These are phyloP conservation scores for Tenualosa thibaudeaui DNA, from an alignment of 2,797 vertebrate species.

Conservation along the genomic window DNA sequence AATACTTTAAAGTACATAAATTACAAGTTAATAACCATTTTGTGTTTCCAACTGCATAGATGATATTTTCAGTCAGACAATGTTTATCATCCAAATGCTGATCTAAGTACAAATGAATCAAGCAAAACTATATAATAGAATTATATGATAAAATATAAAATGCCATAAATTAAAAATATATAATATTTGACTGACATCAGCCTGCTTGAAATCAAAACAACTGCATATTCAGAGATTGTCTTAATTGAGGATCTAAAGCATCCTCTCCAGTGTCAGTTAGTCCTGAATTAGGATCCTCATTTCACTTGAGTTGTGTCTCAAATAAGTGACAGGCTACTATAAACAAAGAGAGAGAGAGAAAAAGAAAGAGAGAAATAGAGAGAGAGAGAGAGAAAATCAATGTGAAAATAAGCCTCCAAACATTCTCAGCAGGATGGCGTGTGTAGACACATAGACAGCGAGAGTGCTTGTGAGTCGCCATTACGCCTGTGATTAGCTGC, in stretches of 20 bases:
- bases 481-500: neutral
- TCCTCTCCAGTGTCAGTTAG: neutral
- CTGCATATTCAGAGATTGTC: neutral
- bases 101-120: neutral
- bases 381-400: neutral
- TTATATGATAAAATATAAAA: neutral
- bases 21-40: no score
- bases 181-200: neutral
- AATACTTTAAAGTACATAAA: no score
- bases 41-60: neutral
- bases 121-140: neutral
- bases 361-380: neutral
- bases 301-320: neutral
- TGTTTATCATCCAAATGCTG: neutral
- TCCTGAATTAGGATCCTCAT: neutral
- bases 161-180: neutral
- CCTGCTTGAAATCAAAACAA: neutral
- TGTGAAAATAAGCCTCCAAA: neutral
- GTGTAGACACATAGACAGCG: neutral
- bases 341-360: neutral
- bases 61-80: neutral
- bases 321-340: neutral
- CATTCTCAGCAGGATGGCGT: neutral
- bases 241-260: neutral
- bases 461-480: neutral